Conservation (phyloP, 1,140 invertebrate genomes). For the Papilio dardanus region DNA sequence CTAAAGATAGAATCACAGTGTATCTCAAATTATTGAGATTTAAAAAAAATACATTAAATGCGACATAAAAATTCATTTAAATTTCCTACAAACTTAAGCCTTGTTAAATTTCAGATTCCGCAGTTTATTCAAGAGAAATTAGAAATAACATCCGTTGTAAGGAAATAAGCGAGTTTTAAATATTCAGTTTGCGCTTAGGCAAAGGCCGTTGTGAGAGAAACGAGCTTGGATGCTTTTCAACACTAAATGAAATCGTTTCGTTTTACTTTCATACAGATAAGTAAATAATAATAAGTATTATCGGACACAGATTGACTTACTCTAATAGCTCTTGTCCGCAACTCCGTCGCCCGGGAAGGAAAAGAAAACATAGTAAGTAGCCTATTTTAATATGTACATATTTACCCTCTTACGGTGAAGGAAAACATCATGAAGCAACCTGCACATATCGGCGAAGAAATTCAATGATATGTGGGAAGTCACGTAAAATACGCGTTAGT, state of each 20-base stretch:
- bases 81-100: background rate
- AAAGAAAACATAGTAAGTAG: too few species aligned
- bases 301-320: background rate
- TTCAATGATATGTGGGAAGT: too few species aligned
- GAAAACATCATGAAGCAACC: too few species aligned
- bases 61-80: background rate
- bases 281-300: background rate
- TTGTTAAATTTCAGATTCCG: background rate
- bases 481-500: too few species aligned
- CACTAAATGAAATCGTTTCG: constrained; percentile 10
- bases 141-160: constrained; percentile 18
- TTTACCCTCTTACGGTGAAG: too few species aligned
- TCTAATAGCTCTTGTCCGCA: too few species aligned
- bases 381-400: too few species aligned
- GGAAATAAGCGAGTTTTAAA: constrained; percentile 15
- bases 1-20: too few species aligned
- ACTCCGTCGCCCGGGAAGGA: too few species aligned
- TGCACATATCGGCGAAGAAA: too few species aligned
- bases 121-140: background rate
- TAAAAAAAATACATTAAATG: background rate
- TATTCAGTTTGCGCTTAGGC: constrained; percentile 10
- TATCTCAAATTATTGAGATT: too few species aligned
- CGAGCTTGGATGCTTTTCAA: background rate
- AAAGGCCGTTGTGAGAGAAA: background rate
- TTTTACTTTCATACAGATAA: background rate